These are phyloP conservation scores for Lucilia cuprina DNA, from an alignment of 1,140 invertebrate species.

Conservation along the genomic window DNA sequence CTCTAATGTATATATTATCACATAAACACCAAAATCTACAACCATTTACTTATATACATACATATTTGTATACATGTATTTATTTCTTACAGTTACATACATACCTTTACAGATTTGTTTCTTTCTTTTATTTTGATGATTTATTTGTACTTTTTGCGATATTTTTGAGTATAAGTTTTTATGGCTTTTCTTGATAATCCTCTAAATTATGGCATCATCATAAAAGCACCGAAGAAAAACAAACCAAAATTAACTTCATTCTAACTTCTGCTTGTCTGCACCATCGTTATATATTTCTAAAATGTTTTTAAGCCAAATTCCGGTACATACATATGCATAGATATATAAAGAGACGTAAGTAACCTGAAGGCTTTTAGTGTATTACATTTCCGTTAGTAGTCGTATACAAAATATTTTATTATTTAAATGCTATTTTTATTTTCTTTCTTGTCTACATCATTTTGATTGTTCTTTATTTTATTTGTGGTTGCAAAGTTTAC, in stretches of 20 bases:
- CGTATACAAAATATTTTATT: neutral
- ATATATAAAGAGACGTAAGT: neutral
- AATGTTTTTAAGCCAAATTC: neutral
- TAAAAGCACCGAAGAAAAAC: neutral
- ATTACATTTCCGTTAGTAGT: neutral
- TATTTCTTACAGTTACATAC: neutral
- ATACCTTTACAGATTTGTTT: neutral
- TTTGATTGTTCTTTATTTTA: neutral
- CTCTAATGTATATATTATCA: no score
- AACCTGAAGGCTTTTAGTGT: neutral
- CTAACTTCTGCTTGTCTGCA: neutral
- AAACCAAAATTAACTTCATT: neutral
- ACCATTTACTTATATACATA: no score
- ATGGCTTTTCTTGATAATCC: slow-evolving; percentile 20
- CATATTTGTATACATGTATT: no score
- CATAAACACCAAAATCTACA: neutral
- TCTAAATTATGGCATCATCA: slow-evolving; percentile 18
- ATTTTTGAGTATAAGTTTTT: neutral
- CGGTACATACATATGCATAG: neutral
- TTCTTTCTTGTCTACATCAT: neutral
- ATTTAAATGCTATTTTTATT: neutral
- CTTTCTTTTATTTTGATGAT: neutral
- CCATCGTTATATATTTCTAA: neutral
- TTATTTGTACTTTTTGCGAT: neutral
- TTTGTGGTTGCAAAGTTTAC: neutral